phyloP scores from a whole-genome alignment of 1,140 invertebrate genomes.

The Drosophila repleta region DNA sequence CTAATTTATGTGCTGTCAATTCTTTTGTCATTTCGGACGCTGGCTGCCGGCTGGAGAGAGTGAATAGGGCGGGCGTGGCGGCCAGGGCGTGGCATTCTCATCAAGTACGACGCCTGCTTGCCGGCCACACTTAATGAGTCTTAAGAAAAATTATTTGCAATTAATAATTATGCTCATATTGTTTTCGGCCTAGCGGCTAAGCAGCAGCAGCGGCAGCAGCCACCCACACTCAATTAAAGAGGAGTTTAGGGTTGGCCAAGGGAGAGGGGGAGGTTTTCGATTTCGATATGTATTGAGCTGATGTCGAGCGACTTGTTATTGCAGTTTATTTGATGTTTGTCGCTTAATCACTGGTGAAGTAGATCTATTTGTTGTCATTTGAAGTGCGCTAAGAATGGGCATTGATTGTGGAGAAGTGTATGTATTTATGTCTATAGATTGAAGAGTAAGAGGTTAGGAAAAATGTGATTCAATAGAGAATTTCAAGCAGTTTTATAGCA shows the following conservation, averaged over 20 bases:
- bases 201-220: too few species aligned
- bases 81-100: constrained; percentile 16
- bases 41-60: not conserved
- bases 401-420: constrained; percentile 9
- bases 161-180: constrained; percentile 81
- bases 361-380: constrained; percentile 65
- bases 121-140: constrained; percentile 74
- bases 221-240: constrained; percentile 34
- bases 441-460: not conserved
- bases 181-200: constrained; percentile 54
- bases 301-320: constrained; percentile 55
- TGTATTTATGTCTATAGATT: constrained; percentile 2
- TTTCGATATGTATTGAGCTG: not conserved
- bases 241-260: not conserved
- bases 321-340: constrained; percentile 77
- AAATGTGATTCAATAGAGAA: not conserved
- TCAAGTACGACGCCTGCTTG: constrained; percentile 52
- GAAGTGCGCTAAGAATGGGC: constrained; percentile 19
- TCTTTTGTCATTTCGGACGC: constrained; percentile 65
- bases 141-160: constrained; percentile 81
- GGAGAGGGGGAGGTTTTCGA: not conserved
- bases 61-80: not conserved
- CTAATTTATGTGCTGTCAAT: constrained; percentile 74
- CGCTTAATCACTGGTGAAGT: constrained; percentile 67
- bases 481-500: too few species aligned